Percentiles rank a stretch among this genome's conserved stretches.
phyloP scores from a whole-genome alignment of 2,888 invertebrate genomes.

The Drosophila lacicola region DNA sequence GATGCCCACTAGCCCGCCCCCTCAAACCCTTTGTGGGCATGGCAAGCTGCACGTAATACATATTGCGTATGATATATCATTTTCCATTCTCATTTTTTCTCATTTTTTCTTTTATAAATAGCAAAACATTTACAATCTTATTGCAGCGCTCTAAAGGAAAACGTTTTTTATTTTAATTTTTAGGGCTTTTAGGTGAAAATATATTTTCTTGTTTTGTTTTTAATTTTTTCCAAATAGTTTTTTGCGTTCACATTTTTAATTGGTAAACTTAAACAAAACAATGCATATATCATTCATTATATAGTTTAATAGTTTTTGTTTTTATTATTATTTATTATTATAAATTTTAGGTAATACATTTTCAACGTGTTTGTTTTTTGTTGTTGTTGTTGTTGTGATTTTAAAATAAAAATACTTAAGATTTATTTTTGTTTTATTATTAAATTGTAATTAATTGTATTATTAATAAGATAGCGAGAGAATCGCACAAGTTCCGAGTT shows the following conservation, averaged over 20 bases:
- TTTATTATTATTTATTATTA: constrained; percentile 51
- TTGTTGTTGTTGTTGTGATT: constrained; percentile 42
- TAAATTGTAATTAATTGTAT: constrained; percentile 69
- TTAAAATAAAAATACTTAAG: constrained; percentile 76
- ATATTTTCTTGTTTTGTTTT: constrained; percentile 10
- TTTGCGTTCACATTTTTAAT: constrained; percentile 49
- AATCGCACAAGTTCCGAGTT: constrained; percentile 51
- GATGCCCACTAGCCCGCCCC: constrained; percentile 27
- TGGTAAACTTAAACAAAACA: constrained; percentile 79
- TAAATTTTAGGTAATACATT: constrained; percentile 76
- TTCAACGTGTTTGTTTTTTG: constrained; percentile 66
- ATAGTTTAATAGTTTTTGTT: constrained; percentile 59
- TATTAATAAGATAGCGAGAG: constrained; percentile 62
- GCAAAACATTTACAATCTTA: constrained; percentile 82
- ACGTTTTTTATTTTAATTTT: constrained; percentile 22
- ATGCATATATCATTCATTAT: constrained; percentile 63
- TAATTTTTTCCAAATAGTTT: constrained; percentile 27
- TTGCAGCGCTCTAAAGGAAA: constrained; percentile 70
- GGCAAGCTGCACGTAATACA: constrained; percentile 67
- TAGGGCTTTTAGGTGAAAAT: constrained; percentile 21
- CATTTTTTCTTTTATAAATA: constrained; percentile 64
- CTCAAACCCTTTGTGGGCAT: constrained; percentile 38
- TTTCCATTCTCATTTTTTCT: constrained; percentile 17
- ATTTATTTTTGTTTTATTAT: constrained; percentile 57
- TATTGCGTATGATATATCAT: constrained; percentile 51